Percentiles rank a stretch among this genome's conserved stretches.
Evolutionary conservation across 1,140 invertebrate species (phyloP).

Genomic region (Arion vulgaris): DNA sequence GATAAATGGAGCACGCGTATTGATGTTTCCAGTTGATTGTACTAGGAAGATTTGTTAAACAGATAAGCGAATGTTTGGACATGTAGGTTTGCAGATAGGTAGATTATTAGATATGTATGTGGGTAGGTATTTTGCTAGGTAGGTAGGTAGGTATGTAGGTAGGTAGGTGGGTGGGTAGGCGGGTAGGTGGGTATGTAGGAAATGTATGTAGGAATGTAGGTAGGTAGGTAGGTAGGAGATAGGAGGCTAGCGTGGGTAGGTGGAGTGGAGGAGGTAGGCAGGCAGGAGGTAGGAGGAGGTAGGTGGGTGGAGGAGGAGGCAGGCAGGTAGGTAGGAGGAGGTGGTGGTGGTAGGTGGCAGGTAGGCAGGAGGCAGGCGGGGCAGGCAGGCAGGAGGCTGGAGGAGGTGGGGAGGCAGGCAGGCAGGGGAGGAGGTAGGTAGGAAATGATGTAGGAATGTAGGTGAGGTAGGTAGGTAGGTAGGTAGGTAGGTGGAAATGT

Average conservation of each 20-base stretch:
- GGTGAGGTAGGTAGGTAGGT: neutral
- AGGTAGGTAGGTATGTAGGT: neutral
- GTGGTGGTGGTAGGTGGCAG: too few relatives aligned
- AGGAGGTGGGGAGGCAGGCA: neutral
- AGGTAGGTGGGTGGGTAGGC: neutral
- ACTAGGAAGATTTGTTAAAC: too few relatives aligned
- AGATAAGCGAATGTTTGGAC: too few relatives aligned
- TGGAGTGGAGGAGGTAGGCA: neutral
- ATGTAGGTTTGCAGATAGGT: too few relatives aligned
- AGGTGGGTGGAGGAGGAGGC: neutral
- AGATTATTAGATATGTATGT: too few relatives aligned
- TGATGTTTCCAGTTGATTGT: too few relatives aligned
- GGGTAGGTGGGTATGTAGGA: neutral
- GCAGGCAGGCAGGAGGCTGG: too few relatives aligned
- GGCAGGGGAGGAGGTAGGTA: neutral
- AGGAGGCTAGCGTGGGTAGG: neutral
- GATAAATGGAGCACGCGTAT: too few relatives aligned
- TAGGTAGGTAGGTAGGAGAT: neutral
- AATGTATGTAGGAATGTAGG: neutral
- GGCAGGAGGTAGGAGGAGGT: neutral
- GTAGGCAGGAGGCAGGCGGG: too few relatives aligned
- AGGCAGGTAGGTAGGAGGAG: neutral
- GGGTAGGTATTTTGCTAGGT: neutral
- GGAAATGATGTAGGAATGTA: neutral
- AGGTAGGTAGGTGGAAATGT: neutral